Evolutionary conservation across 2,888 invertebrate genomes (phyloP), one percentile per base, ranked within the genome.

Genomic region (Leptopilina syphax): DNA sequence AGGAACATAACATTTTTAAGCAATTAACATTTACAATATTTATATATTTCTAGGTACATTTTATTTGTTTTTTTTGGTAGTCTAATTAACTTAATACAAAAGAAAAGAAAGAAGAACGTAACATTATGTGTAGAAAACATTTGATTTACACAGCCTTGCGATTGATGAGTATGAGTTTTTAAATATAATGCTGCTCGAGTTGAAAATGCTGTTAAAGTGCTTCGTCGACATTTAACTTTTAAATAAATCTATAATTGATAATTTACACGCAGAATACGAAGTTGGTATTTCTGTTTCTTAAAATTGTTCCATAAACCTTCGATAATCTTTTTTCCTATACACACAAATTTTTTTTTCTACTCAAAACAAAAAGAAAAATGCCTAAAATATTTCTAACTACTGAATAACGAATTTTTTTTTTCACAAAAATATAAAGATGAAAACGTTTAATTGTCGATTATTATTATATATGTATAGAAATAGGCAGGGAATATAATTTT

Each of bases 131-230:
- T 83, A 83, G 81, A 83, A 82, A 82, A 78, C 66, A 80, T 84
- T 82, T 82, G 68, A 79, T 81, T 82, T 77, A 82, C 87, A 87
- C 87, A 86, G 86, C 87, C 85, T 86, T 81, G 79, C 81, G 82
- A 86, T 86, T 84, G 84, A 84, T 84, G 83, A 86, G 85, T 85
- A 82, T 84, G 60, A 82, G 44, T 65, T 80, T 34, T 76, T 77
- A 18, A 80, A 77, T 13, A 67, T n/a, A 76, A 76, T 70, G 27
- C n/a, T 78, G 68, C 63, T 76, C 24, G 65, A 65, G 65, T 65
- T 65, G 65, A 65, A 65, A 65, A 65, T 65, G 65, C 65, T 41
- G 65, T 34, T 65, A 65, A 68, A 68, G 68, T 68, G 68, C 47
- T 68, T 68, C 24, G 47, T 67, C 67, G 47, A 68, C 24, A 68